Conservation (phyloP, 2,888 invertebrate genomes). For the Papilio protenor region DNA sequence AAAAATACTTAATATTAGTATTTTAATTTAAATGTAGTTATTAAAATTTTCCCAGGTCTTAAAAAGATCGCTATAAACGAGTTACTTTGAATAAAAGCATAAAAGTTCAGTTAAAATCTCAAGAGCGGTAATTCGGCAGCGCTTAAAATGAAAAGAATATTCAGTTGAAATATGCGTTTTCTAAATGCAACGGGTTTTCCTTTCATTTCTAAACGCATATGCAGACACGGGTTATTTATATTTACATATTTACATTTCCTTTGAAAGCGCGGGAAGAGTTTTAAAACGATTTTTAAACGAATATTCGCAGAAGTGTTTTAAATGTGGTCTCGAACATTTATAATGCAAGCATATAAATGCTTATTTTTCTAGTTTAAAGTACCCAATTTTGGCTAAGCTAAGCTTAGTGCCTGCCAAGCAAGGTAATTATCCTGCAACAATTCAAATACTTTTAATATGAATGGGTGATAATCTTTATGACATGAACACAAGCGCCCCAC, state of each 20-base stretch:
- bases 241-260: slow-evolving; percentile 26
- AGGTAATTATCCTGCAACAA: background rate
- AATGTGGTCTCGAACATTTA: background rate
- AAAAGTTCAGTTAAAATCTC: background rate
- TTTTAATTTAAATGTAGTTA: background rate
- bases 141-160: slow-evolving; percentile 9
- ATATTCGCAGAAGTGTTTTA: slow-evolving; percentile 16
- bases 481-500: background rate
- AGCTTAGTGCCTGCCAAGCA: background rate
- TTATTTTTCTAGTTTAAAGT: background rate
- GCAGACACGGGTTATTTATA: background rate
- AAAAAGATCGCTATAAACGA: background rate
- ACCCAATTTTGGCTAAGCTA: background rate
- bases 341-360: background rate
- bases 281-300: slow-evolving; percentile 23
- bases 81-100: background rate
- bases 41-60: background rate
- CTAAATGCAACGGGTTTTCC: slow-evolving; percentile 13
- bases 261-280: slow-evolving; percentile 26
- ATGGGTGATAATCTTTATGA: background rate
- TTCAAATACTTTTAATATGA: background rate
- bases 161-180: slow-evolving; percentile 5
- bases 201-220: slow-evolving; percentile 2
- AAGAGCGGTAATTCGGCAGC: slow-evolving; percentile 2
- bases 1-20: background rate